Conservation (phyloP, 2,113 vertebrate genomes). For the Pardalotus punctatus region DNA sequence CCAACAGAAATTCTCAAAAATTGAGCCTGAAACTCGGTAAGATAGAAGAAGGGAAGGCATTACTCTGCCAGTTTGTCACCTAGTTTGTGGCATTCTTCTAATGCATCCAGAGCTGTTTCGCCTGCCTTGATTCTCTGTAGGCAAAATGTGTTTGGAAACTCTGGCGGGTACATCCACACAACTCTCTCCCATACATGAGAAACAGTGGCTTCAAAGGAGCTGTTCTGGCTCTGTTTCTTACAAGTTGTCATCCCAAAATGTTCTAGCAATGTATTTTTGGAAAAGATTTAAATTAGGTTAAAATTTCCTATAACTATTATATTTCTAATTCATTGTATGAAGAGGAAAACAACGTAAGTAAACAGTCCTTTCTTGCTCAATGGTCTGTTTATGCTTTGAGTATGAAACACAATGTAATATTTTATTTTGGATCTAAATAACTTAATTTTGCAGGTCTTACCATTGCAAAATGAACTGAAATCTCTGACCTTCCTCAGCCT, state of each 20-base stretch:
- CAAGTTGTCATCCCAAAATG: conserved; percentile 12
- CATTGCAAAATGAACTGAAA: conserved; percentile 81
- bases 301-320: conserved; percentile 58
- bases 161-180: background rate
- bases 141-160: background rate
- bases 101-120: background rate
- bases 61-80: background rate
- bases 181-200: background rate
- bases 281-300: conserved; percentile 62
- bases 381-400: conserved; percentile 56
- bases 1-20: background rate
- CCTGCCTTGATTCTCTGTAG: background rate
- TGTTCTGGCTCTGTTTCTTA: conserved; percentile 8
- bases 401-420: conserved; percentile 55
- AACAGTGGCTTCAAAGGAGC: conserved; percentile 21
- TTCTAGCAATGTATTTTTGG: conserved; percentile 49
- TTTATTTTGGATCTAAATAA: conserved; percentile 51
- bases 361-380: conserved; percentile 59
- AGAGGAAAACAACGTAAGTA: conserved; percentile 56
- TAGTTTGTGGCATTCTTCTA: background rate
- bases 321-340: conserved; percentile 52
- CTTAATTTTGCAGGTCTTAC: conserved; percentile 74
- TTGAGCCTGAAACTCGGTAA: background rate
- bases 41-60: background rate
- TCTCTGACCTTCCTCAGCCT: conserved; percentile 78